A percentile compares a stretch with the other conserved stretches of the same genome.
phyloP scores from a whole-genome alignment of 2,888 invertebrate species.

The Odontothrips loti region DNA sequence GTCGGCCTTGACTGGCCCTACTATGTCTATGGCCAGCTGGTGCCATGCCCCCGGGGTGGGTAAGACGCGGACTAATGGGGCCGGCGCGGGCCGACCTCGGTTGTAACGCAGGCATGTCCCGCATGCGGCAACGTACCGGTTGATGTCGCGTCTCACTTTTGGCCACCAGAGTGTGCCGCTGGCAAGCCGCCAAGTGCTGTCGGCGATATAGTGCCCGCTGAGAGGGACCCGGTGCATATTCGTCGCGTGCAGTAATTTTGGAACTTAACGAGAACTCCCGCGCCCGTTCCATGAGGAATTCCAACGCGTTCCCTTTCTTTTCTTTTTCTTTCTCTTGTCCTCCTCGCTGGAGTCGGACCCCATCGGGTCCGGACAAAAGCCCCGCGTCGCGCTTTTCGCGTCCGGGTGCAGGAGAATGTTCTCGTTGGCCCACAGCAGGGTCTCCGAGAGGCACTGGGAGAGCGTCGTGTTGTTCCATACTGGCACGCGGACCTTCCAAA shows the following conservation, averaged over 20 bases:
- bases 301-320: background rate
- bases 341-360: background rate
- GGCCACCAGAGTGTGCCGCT: no score
- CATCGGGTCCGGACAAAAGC: background rate
- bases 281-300: background rate
- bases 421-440: background rate
- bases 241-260: no score
- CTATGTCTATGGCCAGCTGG: background rate
- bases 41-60: background rate
- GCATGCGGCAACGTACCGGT: background rate
- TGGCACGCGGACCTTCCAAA: background rate
- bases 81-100: background rate
- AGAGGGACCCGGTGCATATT: no score
- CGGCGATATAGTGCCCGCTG: no score
- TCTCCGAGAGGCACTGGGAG: background rate
- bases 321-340: background rate
- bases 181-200: no score
- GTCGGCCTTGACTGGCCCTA: background rate
- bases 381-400: background rate
- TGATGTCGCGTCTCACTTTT: background rate
- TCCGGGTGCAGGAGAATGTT: background rate
- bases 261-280: no score
- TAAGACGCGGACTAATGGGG: background rate
- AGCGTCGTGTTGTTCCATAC: background rate
- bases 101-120: background rate